Percentiles rank a stretch among this genome's conserved stretches.
Conservation (phyloP, 2,888 invertebrate genomes). For the Campopleginae sp. region DNA sequence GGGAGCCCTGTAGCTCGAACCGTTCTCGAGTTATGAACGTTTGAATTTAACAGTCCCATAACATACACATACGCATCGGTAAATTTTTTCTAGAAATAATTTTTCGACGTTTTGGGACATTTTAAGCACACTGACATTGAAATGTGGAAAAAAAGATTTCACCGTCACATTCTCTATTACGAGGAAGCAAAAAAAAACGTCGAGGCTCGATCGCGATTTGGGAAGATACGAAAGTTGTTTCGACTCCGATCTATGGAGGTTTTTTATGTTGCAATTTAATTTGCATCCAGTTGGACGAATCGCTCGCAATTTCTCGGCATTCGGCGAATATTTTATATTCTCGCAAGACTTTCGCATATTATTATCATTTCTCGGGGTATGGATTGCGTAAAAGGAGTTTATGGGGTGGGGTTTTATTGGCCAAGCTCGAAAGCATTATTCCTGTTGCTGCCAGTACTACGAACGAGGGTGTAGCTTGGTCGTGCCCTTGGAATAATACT, state of each 20-base stretch:
- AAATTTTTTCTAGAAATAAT: too few species aligned
- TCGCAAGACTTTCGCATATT: neutral
- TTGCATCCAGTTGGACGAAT: slow-evolving; percentile 3
- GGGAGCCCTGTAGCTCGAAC: too few species aligned
- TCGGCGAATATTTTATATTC: slow-evolving; percentile 1
- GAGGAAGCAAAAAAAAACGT: too few species aligned
- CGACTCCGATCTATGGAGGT: slow-evolving; percentile 8
- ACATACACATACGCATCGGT: too few species aligned
- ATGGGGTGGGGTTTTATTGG: slow-evolving; percentile 44
- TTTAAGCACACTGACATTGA: too few species aligned
- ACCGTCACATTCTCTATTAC: too few species aligned
- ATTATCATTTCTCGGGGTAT: neutral
- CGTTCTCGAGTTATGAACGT: too few species aligned
- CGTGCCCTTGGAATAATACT: slow-evolving; percentile 50
- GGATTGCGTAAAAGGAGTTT: neutral
- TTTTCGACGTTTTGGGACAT: too few species aligned
- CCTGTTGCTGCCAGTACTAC: neutral
- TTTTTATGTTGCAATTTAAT: slow-evolving; percentile 21
- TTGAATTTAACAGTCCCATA: too few species aligned
- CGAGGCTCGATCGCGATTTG: neutral
- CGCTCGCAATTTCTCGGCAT: too few species aligned
- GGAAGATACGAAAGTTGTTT: slow-evolving; percentile 24
- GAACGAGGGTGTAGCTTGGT: slow-evolving; percentile 26
- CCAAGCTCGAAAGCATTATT: slow-evolving; percentile 29
- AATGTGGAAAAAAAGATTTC: too few species aligned